Evolutionary conservation across 2,888 invertebrate species (phyloP).

Genomic region (Slavum lentiscoides): DNA sequence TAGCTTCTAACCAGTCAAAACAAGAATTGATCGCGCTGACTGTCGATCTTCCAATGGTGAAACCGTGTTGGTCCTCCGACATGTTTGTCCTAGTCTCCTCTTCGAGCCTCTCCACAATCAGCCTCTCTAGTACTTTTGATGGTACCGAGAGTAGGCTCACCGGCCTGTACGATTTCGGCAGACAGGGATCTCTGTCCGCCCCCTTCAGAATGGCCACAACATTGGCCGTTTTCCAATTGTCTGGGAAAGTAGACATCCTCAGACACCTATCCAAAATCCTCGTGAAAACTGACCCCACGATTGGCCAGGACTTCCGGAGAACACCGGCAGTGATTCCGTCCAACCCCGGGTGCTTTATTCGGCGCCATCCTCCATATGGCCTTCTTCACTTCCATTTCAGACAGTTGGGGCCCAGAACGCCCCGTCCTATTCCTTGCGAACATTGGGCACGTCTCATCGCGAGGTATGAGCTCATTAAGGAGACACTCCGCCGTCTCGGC

Average conservation of each 20-base stretch:
- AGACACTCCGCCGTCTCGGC: background rate
- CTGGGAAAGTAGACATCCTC: background rate
- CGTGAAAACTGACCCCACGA: background rate
- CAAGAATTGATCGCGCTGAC: background rate
- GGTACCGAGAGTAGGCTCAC: slow-evolving; percentile 4
- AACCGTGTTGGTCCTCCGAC: background rate
- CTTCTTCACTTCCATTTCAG: background rate
- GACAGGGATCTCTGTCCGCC: slow-evolving; percentile 8
- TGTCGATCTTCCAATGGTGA: background rate
- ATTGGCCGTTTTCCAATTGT: slow-evolving; percentile 11
- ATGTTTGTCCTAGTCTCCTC: background rate
- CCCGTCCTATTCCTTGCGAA: background rate
- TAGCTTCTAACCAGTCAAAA: background rate
- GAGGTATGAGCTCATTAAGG: background rate
- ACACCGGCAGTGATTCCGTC: slow-evolving; percentile 16
- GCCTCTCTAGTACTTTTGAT: slow-evolving; percentile 31
- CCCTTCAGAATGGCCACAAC: slow-evolving; percentile 7
- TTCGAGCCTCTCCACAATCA: background rate
- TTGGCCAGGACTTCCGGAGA: slow-evolving; percentile 1
- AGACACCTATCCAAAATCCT: background rate
- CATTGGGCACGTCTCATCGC: background rate
- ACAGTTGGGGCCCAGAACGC: background rate
- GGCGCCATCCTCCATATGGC: slow-evolving; percentile 32
- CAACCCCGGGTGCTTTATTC: slow-evolving; percentile 12
- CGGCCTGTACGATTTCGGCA: slow-evolving; percentile 26